Percentiles rank a stretch among this genome's conserved stretches.
phyloP scores from a whole-genome alignment of 2,113 vertebrate genomes.

The Emydocephalus ijimae region DNA sequence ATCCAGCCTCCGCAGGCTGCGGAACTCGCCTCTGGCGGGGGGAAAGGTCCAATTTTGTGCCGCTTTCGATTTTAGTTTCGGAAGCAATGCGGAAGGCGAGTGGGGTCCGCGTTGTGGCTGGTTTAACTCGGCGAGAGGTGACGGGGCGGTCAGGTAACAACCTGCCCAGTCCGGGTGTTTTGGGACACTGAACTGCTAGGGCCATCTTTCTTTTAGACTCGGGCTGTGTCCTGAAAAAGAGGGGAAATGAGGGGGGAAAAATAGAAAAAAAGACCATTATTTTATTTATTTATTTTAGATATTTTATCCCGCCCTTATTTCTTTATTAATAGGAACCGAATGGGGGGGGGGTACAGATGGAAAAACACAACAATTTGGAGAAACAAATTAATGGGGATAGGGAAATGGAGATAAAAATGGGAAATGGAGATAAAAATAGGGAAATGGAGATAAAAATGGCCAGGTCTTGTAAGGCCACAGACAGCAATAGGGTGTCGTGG shows the following conservation, averaged over 20 bases:
- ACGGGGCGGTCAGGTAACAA: no score
- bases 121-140: not conserved
- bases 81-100: not conserved
- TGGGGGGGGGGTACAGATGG: no score
- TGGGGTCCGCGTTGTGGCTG: not conserved
- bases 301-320: not conserved
- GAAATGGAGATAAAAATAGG: no score
- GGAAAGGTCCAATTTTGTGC: not conserved
- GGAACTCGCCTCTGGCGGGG: not conserved
- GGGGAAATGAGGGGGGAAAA: not conserved
- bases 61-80: not conserved
- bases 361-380: not conserved
- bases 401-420: not conserved
- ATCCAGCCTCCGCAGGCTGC: not conserved
- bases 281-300: not conserved
- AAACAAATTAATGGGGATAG: not conserved
- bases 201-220: not conserved
- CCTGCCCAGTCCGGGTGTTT: not conserved
- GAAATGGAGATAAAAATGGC: not conserved
- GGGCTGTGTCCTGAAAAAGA: not conserved
- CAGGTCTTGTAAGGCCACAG: not conserved
- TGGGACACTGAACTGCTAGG: not conserved
- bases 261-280: not conserved
- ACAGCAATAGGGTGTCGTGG: not conserved
- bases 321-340: not conserved